Evolutionary conservation across 1,140 invertebrate genomes (phyloP).

Genomic region (Paracyclopina nana): DNA sequence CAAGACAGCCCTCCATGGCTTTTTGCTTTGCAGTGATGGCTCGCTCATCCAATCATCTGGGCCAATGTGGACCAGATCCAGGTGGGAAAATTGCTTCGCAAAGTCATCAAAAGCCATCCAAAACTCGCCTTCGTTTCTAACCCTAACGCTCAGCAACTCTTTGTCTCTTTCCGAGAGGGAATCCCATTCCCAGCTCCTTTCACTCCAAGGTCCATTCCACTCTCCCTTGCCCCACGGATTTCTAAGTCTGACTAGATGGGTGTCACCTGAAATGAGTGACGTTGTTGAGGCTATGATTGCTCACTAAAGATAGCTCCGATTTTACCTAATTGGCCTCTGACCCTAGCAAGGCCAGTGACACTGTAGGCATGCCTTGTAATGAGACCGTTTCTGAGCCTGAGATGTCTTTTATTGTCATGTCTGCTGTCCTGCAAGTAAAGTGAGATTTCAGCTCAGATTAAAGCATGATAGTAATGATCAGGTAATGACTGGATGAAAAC

Average conservation of each 20-base stretch:
- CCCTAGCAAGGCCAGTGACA: slow-evolving; percentile 47
- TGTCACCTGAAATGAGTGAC: slow-evolving; percentile 27
- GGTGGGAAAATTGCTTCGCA: slow-evolving; percentile 40
- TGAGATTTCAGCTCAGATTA: too few relatives aligned
- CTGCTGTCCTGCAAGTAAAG: slow-evolving; percentile 14
- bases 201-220: slow-evolving; percentile 50
- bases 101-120: slow-evolving; percentile 60
- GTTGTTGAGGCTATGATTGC: too few relatives aligned
- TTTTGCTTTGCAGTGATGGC: slow-evolving; percentile 39
- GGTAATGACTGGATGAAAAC: too few relatives aligned
- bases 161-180: slow-evolving; percentile 39
- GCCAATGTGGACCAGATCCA: slow-evolving; percentile 53
- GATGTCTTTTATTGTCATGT: slow-evolving; percentile 18
- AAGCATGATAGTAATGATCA: too few relatives aligned
- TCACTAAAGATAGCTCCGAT: too few relatives aligned
- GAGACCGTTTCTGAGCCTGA: slow-evolving; percentile 37
- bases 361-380: slow-evolving; percentile 47
- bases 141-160: slow-evolving; percentile 38
- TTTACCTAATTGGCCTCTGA: slow-evolving; percentile 31
- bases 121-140: slow-evolving; percentile 43
- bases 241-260: slow-evolving; percentile 34
- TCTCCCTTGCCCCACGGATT: slow-evolving; percentile 42
- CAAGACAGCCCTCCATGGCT: slow-evolving; percentile 47
- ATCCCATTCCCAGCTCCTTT: slow-evolving; percentile 40
- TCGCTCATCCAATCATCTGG: slow-evolving; percentile 52